Evolutionary conservation across 1,140 invertebrate genomes (phyloP).

Genomic region (Drosophila auraria): DNA sequence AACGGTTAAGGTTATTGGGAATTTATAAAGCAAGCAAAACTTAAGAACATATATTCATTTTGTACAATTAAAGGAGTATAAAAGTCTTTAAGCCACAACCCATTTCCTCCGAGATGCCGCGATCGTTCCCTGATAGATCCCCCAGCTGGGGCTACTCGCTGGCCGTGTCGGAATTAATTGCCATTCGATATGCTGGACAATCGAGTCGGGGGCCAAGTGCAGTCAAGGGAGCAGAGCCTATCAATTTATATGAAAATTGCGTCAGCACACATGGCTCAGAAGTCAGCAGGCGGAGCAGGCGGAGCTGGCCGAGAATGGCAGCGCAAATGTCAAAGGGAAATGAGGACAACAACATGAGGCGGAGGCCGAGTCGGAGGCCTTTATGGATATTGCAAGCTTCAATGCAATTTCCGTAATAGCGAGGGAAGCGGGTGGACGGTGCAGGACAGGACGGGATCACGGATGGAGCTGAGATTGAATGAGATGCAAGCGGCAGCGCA

Average conservation of each 20-base stretch:
- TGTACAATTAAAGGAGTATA: too few species aligned
- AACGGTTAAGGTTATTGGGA: too few species aligned
- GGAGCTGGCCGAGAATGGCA: neutral
- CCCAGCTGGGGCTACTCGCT: neutral
- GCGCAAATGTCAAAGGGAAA: conserved; percentile 66
- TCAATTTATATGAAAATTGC: conserved; percentile 56
- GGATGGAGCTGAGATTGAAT: conserved; percentile 41
- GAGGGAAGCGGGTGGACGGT: conserved; percentile 6
- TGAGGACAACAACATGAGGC: conserved; percentile 46
- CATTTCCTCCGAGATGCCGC: neutral
- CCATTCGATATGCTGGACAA: conserved; percentile 39
- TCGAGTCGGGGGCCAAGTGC: conserved; percentile 16
- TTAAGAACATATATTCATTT: too few species aligned
- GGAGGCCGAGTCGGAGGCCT: conserved; percentile 23
- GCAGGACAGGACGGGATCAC: conserved; percentile 17
- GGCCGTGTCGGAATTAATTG: conserved; percentile 49
- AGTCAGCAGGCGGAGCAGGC: conserved; percentile 8
- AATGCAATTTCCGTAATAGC: conserved; percentile 77
- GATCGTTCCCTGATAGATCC: neutral
- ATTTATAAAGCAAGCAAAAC: too few species aligned
- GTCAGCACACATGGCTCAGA: conserved; percentile 37
- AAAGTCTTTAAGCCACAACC: neutral
- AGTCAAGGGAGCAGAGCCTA: conserved; percentile 36
- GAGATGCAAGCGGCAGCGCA: conserved; percentile 64
- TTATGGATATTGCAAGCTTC: conserved; percentile 61